Base-by-base conservation (phyloP, 2,888 invertebrate genomes). In the Rhingia campestris region DNA sequence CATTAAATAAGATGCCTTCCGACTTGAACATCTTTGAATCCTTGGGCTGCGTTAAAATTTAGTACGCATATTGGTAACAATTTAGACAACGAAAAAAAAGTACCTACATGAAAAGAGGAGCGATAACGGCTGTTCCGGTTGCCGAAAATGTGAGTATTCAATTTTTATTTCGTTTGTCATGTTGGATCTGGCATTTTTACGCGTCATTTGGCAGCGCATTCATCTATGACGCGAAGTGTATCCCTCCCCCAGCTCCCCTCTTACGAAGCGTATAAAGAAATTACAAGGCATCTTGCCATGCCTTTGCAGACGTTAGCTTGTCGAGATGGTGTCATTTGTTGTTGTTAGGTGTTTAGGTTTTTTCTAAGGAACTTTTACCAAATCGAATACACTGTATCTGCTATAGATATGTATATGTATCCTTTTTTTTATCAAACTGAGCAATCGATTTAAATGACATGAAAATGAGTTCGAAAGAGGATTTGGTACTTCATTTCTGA, bases 151-250 rank as follows among this genome's bases (percentile, higher is more conserved):
- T 39, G 76, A 53, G 76, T 69, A 76, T 76, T 69, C 76, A 69
- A 69, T 76, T 76, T 76, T 76, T 76, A 76, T 76, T 67, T 67
- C 54, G 61, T 53, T 69, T 76, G 1, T 69, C 67, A 69, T 61
- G 76, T 76, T 76, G 67, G 67, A 69, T 76, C 67, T 76, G 76
- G 59, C 76, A 69, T 69, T 76, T 76, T 76, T 76, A 76, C 76
- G 76, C 61, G 67, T 76, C 76, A 76, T 76, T 76, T 61, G 76
- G 59, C 59, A 67, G 33, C 61, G 76, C 76, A 59, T 59, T 69
- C 76, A 69, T 53, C 76, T 76, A 61, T 61, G 67, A 61, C 67
- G 59, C 53, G 22, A 22, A 22, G 22, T 22, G 22, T 22, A 22
- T 22, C 22, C 9, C 10, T 41, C 37, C 72, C 45, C 12, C 5